Evolutionary conservation across 2,113 vertebrate species (phyloP).

Genomic region (Passer montanus): DNA sequence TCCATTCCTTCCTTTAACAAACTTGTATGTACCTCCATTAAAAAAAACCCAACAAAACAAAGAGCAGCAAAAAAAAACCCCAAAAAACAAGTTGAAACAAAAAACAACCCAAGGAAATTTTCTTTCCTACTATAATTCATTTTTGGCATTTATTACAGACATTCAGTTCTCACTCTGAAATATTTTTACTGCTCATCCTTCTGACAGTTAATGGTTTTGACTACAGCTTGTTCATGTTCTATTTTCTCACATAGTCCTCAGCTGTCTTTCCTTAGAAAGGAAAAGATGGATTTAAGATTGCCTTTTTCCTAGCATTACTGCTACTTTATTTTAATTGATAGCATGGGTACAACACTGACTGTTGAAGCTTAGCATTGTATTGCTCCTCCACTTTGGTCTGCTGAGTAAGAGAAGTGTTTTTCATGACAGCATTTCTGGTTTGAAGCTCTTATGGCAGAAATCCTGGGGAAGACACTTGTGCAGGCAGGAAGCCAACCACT

Average conservation of each 20-base stretch:
- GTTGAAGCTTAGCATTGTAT: constrained; percentile 1
- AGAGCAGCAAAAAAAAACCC: rapidly evolving
- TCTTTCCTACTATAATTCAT: not conserved
- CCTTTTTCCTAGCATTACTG: not conserved
- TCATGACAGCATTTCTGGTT: not conserved
- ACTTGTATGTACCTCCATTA: not conserved
- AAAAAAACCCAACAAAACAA: not conserved
- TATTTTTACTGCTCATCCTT: constrained; percentile 13
- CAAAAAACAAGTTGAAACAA: not conserved
- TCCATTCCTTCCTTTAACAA: not conserved
- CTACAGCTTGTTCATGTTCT: not conserved
- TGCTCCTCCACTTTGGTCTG: not conserved
- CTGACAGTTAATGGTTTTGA: constrained; percentile 32
- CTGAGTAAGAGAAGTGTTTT: constrained; percentile 25
- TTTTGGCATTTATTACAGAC: constrained; percentile 7
- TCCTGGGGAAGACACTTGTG: not conserved
- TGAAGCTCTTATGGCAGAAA: constrained; percentile 7
- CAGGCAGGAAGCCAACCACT: not conserved
- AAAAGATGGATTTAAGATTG: constrained; percentile 8
- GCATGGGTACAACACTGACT: not conserved
- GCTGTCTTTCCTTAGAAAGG: not conserved
- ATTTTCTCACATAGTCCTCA: not conserved
- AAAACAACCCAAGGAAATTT: not conserved
- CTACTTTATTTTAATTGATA: constrained; percentile 36
- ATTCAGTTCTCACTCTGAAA: not conserved